Percentiles rank a stretch among this genome's conserved stretches.
Conservation (phyloP, 2,797 vertebrate genomes). For the Artibeus lituratus region DNA sequence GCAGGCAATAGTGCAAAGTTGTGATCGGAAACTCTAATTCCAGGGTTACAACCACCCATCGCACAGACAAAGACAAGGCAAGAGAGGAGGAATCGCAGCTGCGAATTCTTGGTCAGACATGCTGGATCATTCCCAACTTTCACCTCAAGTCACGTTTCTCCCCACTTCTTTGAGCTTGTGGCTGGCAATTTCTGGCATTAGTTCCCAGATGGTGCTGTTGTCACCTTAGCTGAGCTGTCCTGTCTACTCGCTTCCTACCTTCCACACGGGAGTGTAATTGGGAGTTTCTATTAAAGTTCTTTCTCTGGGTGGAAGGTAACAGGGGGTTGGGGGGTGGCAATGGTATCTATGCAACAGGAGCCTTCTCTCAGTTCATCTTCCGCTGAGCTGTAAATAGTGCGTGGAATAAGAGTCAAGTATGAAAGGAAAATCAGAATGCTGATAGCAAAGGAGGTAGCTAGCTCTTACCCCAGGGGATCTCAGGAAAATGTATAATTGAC, state of each 20-base stretch:
- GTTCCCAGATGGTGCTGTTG: background rate
- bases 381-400: background rate
- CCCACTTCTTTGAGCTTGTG: background rate
- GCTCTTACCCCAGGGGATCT: constrained; percentile 44
- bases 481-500: constrained; percentile 51
- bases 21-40: background rate
- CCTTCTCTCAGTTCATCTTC: background rate
- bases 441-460: background rate
- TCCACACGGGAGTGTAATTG: background rate
- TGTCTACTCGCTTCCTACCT: background rate
- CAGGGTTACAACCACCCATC: background rate
- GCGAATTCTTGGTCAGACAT: background rate
- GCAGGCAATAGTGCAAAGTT: background rate
- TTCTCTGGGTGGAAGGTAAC: background rate
- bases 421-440: constrained; percentile 28
- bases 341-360: background rate
- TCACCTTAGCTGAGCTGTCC: background rate
- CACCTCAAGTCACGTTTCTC: background rate
- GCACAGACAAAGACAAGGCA: background rate
- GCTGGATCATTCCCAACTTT: background rate
- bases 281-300: background rate
- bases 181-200: background rate
- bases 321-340: background rate
- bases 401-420: background rate
- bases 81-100: background rate